phyloP scores from a whole-genome alignment of 2,888 invertebrate genomes.

The Drosophila stalkeri region DNA sequence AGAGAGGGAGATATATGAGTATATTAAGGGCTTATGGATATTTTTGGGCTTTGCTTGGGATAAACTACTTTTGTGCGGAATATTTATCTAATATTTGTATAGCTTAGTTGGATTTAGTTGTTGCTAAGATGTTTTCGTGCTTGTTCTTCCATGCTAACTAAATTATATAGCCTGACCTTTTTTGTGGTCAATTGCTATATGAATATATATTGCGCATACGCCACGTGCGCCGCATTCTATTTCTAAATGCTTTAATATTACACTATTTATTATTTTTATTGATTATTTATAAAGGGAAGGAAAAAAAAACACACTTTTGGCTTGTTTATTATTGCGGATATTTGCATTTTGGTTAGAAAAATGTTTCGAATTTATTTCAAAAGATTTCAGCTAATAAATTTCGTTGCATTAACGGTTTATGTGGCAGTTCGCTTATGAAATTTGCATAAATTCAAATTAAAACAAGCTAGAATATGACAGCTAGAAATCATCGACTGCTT shows the following conservation, averaged over 20 bases:
- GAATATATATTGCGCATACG: constrained; percentile 35
- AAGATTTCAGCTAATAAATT: constrained; percentile 11
- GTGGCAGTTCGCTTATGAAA: constrained; percentile 15
- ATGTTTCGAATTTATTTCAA: neutral
- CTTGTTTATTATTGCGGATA: constrained; percentile 26
- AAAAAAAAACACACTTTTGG: neutral
- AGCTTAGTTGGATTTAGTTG: neutral
- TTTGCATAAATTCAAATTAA: constrained; percentile 22
- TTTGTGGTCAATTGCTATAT: no score
- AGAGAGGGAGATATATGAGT: neutral
- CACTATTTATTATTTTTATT: constrained; percentile 3
- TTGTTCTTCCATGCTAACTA: neutral
- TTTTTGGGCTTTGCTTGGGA: neutral
- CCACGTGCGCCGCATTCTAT: constrained; percentile 3
- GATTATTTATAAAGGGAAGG: neutral
- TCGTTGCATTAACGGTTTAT: constrained; percentile 28
- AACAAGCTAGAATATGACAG: neutral
- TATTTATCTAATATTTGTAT: neutral
- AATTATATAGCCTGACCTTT: neutral
- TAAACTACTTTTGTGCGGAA: neutral
- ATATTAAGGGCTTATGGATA: neutral
- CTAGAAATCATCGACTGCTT: neutral
- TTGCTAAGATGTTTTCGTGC: neutral
- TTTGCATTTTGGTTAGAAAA: constrained; percentile 2
- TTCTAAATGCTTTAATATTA: constrained; percentile 6